Conservation (phyloP, 2,113 vertebrate genomes). For the Cairina moschata region DNA sequence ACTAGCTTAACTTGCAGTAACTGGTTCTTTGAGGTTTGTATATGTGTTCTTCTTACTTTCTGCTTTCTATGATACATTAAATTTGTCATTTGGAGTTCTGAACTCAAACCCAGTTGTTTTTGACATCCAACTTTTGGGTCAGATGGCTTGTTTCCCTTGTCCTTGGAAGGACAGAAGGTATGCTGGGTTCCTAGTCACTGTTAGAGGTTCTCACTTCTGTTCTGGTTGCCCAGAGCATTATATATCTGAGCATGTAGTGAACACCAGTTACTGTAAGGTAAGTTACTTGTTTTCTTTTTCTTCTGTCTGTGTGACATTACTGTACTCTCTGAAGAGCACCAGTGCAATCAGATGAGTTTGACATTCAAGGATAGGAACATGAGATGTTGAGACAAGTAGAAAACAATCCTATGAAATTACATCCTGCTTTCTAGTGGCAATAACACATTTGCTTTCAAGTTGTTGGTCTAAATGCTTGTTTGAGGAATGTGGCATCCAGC, state of each 20-base stretch:
- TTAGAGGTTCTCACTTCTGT: not conserved
- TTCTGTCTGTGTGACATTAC: not conserved
- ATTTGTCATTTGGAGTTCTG: not conserved
- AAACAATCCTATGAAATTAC: conserved; percentile 69
- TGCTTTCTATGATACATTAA: not conserved
- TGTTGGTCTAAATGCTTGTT: not conserved
- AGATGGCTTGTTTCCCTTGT: not conserved
- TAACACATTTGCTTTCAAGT: conserved; percentile 42
- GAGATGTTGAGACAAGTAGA: not conserved
- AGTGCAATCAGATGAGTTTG: conserved; percentile 46
- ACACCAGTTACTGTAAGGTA: conserved; percentile 1
- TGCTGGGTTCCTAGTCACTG: not conserved
- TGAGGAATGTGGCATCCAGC: conserved; percentile 20
- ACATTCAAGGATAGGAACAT: conserved; percentile 27
- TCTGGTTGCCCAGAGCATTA: not conserved
- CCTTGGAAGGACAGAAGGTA: not conserved
- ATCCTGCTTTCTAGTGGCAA: conserved; percentile 48
- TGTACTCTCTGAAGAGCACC: not conserved
- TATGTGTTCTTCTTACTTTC: not conserved
- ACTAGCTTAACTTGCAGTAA: not conserved
- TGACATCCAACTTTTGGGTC: not conserved
- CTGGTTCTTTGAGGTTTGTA: not conserved
- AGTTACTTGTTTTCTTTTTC: not conserved
- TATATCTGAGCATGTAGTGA: not conserved
- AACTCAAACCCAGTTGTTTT: not conserved